Evolutionary conservation across 2,888 invertebrate genomes (phyloP).

Genomic region (Dasysyrphus tricinctus): DNA sequence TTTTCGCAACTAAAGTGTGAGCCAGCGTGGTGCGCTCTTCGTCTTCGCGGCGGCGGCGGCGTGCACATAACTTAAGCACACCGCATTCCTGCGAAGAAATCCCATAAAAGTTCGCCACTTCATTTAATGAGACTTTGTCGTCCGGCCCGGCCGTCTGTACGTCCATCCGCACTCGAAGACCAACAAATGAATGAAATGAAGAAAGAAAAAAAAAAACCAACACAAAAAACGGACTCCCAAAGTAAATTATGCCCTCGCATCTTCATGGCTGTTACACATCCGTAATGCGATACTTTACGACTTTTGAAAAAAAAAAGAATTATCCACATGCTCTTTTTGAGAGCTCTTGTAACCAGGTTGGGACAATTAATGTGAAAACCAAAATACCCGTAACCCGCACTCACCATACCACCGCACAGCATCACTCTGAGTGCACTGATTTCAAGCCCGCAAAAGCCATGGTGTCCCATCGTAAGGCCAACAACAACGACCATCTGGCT

Average conservation of each 20-base stretch:
- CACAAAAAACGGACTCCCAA: conserved; percentile 25
- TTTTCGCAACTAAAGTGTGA: conserved; percentile 35
- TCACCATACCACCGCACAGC: too few relatives aligned
- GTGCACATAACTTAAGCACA: conserved; percentile 67
- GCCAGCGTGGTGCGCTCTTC: conserved; percentile 30
- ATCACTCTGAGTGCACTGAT: conserved; percentile 38
- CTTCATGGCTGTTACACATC: conserved; percentile 74
- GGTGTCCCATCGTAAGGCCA: too few relatives aligned
- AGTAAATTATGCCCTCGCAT: conserved; percentile 73
- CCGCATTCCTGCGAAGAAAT: conserved; percentile 74
- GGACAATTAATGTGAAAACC: conserved; percentile 48
- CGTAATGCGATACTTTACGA: conserved; percentile 76
- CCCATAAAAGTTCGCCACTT: conserved; percentile 71
- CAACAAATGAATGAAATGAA: conserved; percentile 40
- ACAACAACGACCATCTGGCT: conserved; percentile 26
- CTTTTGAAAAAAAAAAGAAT: conserved; percentile 47
- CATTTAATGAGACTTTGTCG: conserved; percentile 68
- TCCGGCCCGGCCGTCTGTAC: background rate
- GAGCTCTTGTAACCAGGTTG: conserved; percentile 62
- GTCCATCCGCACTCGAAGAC: conserved; percentile 34
- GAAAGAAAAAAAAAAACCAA: conserved; percentile 6
- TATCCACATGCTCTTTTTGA: conserved; percentile 50
- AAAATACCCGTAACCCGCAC: conserved; percentile 20
- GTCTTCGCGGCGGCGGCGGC: too few relatives aligned
- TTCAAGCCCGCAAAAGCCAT: conserved; percentile 12